Evolutionary conservation across 2,797 vertebrate species (phyloP), one percentile per base, ranked within the genome.

Genomic region (Neomorphus geoffroyi): DNA sequence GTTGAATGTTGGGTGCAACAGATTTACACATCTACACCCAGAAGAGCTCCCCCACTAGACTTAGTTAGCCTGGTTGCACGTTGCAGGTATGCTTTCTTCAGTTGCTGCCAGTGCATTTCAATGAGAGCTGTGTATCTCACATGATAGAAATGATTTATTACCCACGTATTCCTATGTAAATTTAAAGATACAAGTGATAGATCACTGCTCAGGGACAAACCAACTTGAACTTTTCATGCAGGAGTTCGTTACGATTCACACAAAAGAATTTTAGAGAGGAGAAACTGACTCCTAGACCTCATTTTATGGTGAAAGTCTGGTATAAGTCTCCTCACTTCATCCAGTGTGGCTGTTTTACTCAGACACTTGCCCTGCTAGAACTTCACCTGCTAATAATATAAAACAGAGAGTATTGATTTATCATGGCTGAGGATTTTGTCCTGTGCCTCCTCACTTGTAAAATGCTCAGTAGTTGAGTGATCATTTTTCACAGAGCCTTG

Each of bases 81-180:
- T 69, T 66, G 32, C 78, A 94, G 56, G 60, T 51, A 60, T 37
- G 12, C 18, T 65, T 75, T 80, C 57, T 75, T 65, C 39, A 56
- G 11, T n/a, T 77, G 26, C 41, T 92, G n/a, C 7, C 67, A 64
- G 28, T 53, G 80, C 87, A 87, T 94, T 86, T 92, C 64, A 88
- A 85, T 74, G 30, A 30, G 30, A 35, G 11, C 37, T 67, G 32
- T 14, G 30, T 14, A 77, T 53, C 60, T 92, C 2, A 1, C 30
- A n/a, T 66, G 83, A 64, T 39, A 89, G 50, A 94, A 94, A 84
- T 90, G 1, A 81, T 93, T 92, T 88, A 93, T 92, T 86, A 45
- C 24, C 7, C 1, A 5, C 0, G 2, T 64, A 90, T 91, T 92
- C 11, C 82, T 83, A 80, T 75, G 80, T 65, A 67, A 92, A 71